Percentiles rank a stretch among this genome's conserved stretches.
Conservation (phyloP, 2,888 invertebrate species). For the Stenoptilia bipunctidactyla region DNA sequence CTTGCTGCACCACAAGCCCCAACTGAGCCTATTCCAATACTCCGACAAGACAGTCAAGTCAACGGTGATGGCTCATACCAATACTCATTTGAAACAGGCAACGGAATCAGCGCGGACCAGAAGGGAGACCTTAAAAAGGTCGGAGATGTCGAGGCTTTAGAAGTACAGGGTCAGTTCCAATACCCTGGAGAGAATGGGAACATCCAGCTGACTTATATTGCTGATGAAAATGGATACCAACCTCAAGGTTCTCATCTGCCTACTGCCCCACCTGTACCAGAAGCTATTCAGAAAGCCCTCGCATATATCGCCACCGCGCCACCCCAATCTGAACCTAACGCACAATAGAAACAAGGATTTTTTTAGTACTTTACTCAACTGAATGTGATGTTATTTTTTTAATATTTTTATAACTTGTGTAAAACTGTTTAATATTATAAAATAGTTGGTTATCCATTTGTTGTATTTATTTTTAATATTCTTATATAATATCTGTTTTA, state of each 20-base stretch:
- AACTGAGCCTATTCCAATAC: constrained; percentile 58
- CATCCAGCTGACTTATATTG: constrained; percentile 75
- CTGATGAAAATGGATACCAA: constrained; percentile 81
- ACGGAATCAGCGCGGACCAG: constrained; percentile 74
- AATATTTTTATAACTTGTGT: no score
- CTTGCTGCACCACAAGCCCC: constrained; percentile 49
- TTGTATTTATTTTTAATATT: no score
- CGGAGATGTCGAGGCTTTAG: constrained; percentile 64
- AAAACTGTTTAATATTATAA: no score
- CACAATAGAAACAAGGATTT: no score
- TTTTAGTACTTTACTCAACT: no score
- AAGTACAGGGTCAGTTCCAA: constrained; percentile 76
- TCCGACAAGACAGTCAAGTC: constrained; percentile 70
- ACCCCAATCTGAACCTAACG: constrained; percentile 25
- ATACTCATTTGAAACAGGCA: constrained; percentile 75
- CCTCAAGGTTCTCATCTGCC: constrained; percentile 74
- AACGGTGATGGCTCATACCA: constrained; percentile 75
- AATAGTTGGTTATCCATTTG: no score
- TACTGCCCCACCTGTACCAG: constrained; percentile 79
- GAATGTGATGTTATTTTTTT: no score
- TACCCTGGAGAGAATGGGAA: constrained; percentile 76
- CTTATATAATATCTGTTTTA: no score
- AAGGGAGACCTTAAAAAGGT: constrained; percentile 72
- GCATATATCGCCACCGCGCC: constrained; percentile 77
- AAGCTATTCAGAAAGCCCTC: constrained; percentile 75